Conservation (phyloP, 1,140 invertebrate genomes). For the Apis mellifera region DNA sequence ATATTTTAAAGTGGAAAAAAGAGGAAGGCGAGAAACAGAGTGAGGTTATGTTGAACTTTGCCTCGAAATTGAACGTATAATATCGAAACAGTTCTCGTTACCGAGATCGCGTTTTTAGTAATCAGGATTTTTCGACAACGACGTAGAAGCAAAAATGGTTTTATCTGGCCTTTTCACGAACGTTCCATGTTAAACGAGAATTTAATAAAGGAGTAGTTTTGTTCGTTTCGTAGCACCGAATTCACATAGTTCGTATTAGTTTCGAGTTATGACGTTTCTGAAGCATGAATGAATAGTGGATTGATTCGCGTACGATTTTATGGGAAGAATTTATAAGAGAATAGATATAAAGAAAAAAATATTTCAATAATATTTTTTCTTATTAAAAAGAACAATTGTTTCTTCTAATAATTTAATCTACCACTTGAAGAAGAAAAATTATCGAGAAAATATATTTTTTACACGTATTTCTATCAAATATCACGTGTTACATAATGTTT, state of each 20-base stretch:
- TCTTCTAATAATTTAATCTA: too few relatives aligned
- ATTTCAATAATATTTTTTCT: too few relatives aligned
- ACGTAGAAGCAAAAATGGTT: not conserved
- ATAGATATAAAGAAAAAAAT: too few relatives aligned
- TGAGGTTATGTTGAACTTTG: not conserved
- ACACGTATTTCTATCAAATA: too few relatives aligned
- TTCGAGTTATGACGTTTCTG: not conserved
- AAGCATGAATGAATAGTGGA: not conserved
- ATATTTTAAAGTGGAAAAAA: not conserved
- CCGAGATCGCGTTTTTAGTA: too few relatives aligned
- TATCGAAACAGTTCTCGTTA: conserved; percentile 10
- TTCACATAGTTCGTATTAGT: not conserved
- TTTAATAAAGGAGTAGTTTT: not conserved
- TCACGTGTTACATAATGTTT: too few relatives aligned
- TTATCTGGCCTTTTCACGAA: not conserved
- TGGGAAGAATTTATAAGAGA: not conserved
- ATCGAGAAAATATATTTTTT: too few relatives aligned
- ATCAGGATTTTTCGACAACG: not conserved
- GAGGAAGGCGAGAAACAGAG: not conserved
- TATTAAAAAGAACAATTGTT: too few relatives aligned
- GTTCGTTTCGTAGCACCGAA: not conserved
- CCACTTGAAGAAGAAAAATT: too few relatives aligned
- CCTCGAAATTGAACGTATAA: not conserved
- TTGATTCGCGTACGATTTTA: not conserved
- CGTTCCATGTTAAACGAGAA: not conserved